phyloP scores from a whole-genome alignment of 1,140 invertebrate species.

The Ladona fulva region DNA sequence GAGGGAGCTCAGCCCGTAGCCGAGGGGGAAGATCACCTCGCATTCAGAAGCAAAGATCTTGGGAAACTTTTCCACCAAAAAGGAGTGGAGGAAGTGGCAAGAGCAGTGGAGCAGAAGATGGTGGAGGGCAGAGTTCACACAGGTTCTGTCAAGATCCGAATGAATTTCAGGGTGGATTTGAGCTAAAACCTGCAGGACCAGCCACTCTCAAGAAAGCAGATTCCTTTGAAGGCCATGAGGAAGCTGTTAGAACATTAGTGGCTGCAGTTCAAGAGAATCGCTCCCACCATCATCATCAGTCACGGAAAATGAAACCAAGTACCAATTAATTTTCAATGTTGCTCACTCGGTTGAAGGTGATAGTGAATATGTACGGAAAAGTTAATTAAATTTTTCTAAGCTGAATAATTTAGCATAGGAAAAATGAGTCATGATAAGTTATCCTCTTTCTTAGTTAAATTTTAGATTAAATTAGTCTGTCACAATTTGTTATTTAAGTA shows the following conservation, averaged over 20 bases:
- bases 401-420: no score
- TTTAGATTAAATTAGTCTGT: no score
- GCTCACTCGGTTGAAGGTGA: no score
- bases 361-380: no score
- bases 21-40: slow-evolving; percentile 38
- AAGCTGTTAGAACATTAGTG: slow-evolving; percentile 58
- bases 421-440: no score
- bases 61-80: slow-evolving; percentile 54
- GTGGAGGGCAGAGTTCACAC: background rate
- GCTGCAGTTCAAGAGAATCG: slow-evolving; percentile 60
- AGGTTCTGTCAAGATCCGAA: slow-evolving; percentile 29
- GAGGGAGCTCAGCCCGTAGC: slow-evolving; percentile 27
- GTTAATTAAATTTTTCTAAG: no score
- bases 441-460: no score
- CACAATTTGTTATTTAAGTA: no score
- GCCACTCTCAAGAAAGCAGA: slow-evolving; percentile 46
- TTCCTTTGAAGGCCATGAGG: slow-evolving; percentile 61
- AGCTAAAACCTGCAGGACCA: slow-evolving; percentile 13
- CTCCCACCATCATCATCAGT: slow-evolving; percentile 33
- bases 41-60: slow-evolving; percentile 52
- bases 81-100: background rate
- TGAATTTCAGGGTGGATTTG: slow-evolving; percentile 29
- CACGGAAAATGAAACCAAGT: slow-evolving; percentile 29
- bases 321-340: background rate
- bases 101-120: background rate